phyloP scores from a whole-genome alignment of 1,140 invertebrate genomes.

The Drosophila murphyi region DNA sequence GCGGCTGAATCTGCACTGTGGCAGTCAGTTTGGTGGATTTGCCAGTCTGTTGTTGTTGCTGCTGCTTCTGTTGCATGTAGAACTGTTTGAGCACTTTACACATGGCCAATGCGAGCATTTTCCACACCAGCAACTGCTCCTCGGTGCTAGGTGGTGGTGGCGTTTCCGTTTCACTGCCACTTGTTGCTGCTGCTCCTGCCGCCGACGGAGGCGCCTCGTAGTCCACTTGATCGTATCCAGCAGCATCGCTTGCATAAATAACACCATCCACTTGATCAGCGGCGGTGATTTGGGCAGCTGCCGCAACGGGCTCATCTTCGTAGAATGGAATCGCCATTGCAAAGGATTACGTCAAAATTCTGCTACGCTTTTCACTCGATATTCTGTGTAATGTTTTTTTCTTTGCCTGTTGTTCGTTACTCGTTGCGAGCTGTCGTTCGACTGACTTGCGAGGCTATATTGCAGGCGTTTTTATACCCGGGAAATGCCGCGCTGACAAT shows the following conservation, averaged over 20 bases:
- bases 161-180: conserved; percentile 29
- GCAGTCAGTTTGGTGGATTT: conserved; percentile 65
- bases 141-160: conserved; percentile 53
- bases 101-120: conserved; percentile 76
- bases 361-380: conserved; percentile 16
- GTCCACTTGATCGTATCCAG: conserved; percentile 64
- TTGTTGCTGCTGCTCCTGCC: conserved; percentile 43
- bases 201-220: conserved; percentile 52
- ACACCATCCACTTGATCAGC: conserved; percentile 76
- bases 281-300: conserved; percentile 38
- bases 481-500: conserved; percentile 55
- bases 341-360: conserved; percentile 52
- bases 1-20: conserved; percentile 71
- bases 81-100: conserved; percentile 80
- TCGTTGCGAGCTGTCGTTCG: conserved; percentile 51
- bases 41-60: conserved; percentile 39
- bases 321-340: conserved; percentile 78
- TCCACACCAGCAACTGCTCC: conserved; percentile 74
- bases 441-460: conserved; percentile 60
- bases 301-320: conserved; percentile 56
- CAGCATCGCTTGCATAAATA: conserved; percentile 1
- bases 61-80: conserved; percentile 65
- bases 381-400: conserved; percentile 1
- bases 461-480: conserved; percentile 72
- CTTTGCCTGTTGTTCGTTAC: conserved; percentile 24